phyloP scores from a whole-genome alignment of 2,888 invertebrate genomes.

The Sphaeridia pumilis region DNA sequence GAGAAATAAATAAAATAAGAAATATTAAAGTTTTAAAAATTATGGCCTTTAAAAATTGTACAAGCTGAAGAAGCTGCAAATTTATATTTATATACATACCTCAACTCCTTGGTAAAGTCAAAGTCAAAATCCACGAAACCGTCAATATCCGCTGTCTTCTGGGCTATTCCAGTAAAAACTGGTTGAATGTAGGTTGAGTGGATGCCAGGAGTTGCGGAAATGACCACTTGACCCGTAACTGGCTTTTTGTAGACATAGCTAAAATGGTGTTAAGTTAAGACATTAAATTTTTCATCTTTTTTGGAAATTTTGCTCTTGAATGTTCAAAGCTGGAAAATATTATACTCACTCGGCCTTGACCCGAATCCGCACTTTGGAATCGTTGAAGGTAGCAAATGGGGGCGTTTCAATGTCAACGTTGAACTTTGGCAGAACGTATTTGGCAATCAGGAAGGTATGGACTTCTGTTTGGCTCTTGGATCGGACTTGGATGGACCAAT shows the following conservation, averaged over 20 bases:
- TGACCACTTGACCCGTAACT: conserved; percentile 71
- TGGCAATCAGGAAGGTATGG: conserved; percentile 68
- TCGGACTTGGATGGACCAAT: conserved; percentile 67
- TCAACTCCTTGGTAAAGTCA: conserved; percentile 57
- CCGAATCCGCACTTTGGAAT: conserved; percentile 63
- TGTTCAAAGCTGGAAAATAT: not conserved
- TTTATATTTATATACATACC: conserved; percentile 19
- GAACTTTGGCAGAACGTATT: conserved; percentile 88
- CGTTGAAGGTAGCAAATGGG: conserved; percentile 66
- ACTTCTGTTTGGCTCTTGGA: conserved; percentile 54
- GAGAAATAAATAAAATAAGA: conserved; percentile 8
- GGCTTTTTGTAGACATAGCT: conserved; percentile 77
- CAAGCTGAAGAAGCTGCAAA: not conserved
- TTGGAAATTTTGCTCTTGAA: not conserved
- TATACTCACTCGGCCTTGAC: conserved; percentile 62
- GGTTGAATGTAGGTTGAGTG: conserved; percentile 68
- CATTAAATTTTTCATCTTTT: no score
- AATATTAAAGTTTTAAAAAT: not conserved
- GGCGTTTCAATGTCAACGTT: conserved; percentile 73
- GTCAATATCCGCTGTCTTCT: conserved; percentile 51
- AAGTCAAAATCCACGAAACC: conserved; percentile 68
- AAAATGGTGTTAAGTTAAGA: conserved; percentile 11
- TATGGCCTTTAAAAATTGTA: not conserved
- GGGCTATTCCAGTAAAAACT: conserved; percentile 51
- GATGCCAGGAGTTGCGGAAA: conserved; percentile 72